Conservation (phyloP, 2,888 invertebrate genomes). For the Stratiomys singularior region DNA sequence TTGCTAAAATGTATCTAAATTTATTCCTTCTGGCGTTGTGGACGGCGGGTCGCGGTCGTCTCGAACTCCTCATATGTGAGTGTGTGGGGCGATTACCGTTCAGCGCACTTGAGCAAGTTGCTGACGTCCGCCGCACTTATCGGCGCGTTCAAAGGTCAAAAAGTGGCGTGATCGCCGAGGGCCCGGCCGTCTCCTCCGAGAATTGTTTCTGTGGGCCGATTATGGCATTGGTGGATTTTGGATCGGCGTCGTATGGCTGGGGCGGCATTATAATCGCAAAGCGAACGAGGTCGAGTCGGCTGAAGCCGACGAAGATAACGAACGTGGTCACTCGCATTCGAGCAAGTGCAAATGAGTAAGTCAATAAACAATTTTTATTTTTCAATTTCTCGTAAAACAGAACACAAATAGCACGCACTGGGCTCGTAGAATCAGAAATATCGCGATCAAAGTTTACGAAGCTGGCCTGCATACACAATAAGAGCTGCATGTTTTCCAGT, state of each 20-base stretch:
- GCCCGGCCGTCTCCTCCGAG: background rate
- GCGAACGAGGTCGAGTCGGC: background rate
- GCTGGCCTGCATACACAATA: too few species aligned
- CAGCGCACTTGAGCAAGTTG: background rate
- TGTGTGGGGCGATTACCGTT: background rate
- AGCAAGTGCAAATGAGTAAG: too few species aligned
- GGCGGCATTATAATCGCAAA: background rate
- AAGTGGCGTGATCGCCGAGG: conserved; percentile 1
- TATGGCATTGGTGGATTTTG: too few species aligned
- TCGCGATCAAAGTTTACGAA: too few species aligned
- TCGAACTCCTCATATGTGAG: background rate
- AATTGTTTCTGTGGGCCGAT: too few species aligned
- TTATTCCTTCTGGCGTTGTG: background rate
- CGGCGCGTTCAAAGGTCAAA: conserved; percentile 6
- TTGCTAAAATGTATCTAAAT: background rate
- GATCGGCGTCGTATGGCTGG: background rate
- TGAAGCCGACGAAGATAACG: background rate
- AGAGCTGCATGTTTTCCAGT: too few species aligned
- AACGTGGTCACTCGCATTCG: background rate
- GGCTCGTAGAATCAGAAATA: too few species aligned
- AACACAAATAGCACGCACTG: too few species aligned
- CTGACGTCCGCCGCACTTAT: background rate
- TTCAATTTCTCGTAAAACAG: too few species aligned
- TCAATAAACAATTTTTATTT: too few species aligned
- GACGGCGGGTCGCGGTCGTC: background rate